These are phyloP conservation scores for Drosophila niveifrons DNA, from an alignment of 2,888 invertebrate species.

Conservation along the genomic window DNA sequence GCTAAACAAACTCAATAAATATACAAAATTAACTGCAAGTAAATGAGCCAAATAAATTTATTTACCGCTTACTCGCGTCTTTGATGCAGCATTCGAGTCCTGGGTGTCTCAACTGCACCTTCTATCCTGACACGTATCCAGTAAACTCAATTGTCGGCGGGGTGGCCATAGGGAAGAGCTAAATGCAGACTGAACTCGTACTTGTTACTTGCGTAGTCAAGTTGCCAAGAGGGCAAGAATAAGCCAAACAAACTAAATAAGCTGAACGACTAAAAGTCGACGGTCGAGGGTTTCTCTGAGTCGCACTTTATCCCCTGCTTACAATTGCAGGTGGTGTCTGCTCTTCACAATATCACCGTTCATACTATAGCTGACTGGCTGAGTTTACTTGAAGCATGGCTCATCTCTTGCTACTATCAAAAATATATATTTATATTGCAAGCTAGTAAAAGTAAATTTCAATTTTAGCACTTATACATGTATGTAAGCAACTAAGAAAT, in stretches of 20 bases:
- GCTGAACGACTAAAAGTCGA: constrained; percentile 5
- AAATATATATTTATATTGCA: constrained; percentile 40
- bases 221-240: constrained; percentile 5
- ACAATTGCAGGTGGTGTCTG: constrained; percentile 58
- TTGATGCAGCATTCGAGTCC: constrained; percentile 39
- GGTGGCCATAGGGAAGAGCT: constrained; percentile 28
- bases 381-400: constrained; percentile 35
- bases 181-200: constrained; percentile 35
- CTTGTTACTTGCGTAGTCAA: constrained; percentile 33
- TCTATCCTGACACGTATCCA: constrained; percentile 56
- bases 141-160: constrained; percentile 70
- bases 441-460: constrained; percentile 42
- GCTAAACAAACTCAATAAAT: constrained; percentile 71
- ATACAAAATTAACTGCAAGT: constrained; percentile 72
- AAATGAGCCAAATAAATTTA: constrained; percentile 79
- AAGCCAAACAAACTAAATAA: constrained; percentile 22
- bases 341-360: constrained; percentile 12
- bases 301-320: constrained; percentile 38
- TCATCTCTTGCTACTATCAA: constrained; percentile 39
- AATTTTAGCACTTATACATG: constrained; percentile 13
- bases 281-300: constrained; percentile 32
- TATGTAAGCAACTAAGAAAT: constrained; percentile 23
- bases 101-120: neutral
- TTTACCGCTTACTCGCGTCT: constrained; percentile 70
- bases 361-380: constrained; percentile 33